Base-by-base conservation (phyloP, 2,888 invertebrate species). In the Rhodophaea formosa region DNA sequence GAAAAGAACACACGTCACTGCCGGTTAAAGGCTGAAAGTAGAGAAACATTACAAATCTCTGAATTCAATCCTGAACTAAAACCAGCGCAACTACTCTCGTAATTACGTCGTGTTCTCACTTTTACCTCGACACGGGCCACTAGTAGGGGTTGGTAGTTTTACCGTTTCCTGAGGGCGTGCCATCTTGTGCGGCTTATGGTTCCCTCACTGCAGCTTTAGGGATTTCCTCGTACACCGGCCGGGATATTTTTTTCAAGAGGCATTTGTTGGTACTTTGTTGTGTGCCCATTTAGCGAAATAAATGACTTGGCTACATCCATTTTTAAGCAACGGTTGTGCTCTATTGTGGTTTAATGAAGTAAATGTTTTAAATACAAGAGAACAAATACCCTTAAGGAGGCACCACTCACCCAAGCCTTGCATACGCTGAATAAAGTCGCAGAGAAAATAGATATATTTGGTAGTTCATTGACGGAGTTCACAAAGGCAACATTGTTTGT, bases 131-230 rank as follows among this genome's bases (percentile, higher is more conserved):
- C 8, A 8, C 3, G 10, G 15, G n/a, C 47, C 43, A 43, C 49
- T 69, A 43, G 77, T 79, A 80, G 63, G 70, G 70, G 61, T 15
- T 16, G 39, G 58, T 63, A 65, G 64, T 68, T 69, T 66, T 64
- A 58, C 64, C 60, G 64, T 67, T 71, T 72, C 67, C 72, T 61
- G 64, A 67, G 74, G 77, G 74, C 59, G 67, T 62, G 63, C 64
- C 69, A 65, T 75, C 72, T 73, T 64, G 65, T 63, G 62, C 59
- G 73, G 75, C 70, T 75, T 71, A 74, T 66, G 60, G 23, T 61
- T 69, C 67, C 69, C 63, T 63, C 65, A 63, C 59, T 63, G 69
- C 72, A 74, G 74, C 75, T 77, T 74, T 71, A 70, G 62, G 69
- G 75, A 74, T 76, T 74, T 72, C 71, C 69, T 62, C 60, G 55